Evolutionary conservation across 2,797 vertebrate genomes (phyloP).

Genomic region (Girardinus metallicus): DNA sequence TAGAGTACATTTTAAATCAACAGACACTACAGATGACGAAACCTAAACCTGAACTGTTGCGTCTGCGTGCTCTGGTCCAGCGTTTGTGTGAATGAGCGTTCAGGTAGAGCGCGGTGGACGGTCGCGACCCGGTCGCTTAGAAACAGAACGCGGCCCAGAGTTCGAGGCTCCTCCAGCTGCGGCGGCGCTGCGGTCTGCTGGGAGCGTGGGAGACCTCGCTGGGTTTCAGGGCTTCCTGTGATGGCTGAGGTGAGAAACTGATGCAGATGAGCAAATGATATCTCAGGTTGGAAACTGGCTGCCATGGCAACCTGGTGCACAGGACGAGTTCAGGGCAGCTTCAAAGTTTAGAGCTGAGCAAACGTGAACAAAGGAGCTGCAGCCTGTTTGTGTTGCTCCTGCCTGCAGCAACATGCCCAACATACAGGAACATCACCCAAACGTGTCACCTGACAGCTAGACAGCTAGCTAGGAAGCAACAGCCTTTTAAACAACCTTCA

Average conservation of each 20-base stretch:
- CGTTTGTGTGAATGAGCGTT: not conserved
- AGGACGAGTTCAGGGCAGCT: not conserved
- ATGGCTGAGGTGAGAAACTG: not conserved
- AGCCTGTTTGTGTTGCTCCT: not conserved
- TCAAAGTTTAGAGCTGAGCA: not conserved
- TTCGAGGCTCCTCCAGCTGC: not conserved
- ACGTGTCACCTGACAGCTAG: not conserved
- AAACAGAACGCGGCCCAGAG: not conserved
- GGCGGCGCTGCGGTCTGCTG: not conserved
- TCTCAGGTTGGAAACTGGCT: not conserved
- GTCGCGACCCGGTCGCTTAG: not conserved
- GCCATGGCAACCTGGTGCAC: not conserved
- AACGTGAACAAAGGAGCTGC: not conserved
- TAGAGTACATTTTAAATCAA: not conserved
- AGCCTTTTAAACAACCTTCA: not conserved
- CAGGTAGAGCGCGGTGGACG: not conserved
- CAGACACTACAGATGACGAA: not conserved
- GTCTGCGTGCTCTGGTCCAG: not conserved
- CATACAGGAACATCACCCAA: not conserved
- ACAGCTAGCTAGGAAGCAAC: not conserved
- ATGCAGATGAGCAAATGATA: not conserved
- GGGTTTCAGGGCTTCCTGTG: not conserved
- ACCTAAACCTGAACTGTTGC: not conserved
- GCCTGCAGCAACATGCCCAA: not conserved
- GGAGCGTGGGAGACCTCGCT: not conserved